Evolutionary conservation across 2,888 invertebrate species (phyloP).

Genomic region (Lucinisca nassula): DNA sequence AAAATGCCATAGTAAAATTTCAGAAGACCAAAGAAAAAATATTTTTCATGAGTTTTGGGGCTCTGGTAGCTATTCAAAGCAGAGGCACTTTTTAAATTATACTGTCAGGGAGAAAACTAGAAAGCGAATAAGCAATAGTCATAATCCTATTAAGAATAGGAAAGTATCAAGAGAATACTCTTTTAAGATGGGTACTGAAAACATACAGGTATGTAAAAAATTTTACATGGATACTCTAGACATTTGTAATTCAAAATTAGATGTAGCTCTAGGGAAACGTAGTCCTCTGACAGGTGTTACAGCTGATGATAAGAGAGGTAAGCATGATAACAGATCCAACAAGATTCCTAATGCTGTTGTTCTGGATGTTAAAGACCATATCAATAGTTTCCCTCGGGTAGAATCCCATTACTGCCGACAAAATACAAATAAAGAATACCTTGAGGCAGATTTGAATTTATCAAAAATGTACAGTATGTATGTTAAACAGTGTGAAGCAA

Average conservation of each 20-base stretch:
- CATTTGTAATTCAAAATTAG: slow-evolving; percentile 11
- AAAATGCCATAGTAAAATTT: no score
- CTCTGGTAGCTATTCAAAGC: no score
- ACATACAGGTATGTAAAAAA: slow-evolving; percentile 27
- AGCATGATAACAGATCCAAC: no score
- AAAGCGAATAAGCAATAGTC: no score
- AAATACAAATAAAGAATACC: slow-evolving; percentile 14
- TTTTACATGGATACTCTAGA: slow-evolving; percentile 26
- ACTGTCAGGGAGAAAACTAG: no score
- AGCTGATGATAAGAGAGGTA: slow-evolving; percentile 18
- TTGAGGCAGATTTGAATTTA: slow-evolving; percentile 13
- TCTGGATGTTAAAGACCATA: slow-evolving; percentile 21
- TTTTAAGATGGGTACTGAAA: neutral
- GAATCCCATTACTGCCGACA: slow-evolving; percentile 27
- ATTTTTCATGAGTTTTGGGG: no score
- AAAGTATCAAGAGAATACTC: no score
- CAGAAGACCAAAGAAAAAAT: no score
- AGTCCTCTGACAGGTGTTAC: neutral
- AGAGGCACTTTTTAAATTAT: no score
- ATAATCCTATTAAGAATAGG: no score
- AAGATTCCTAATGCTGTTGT: neutral
- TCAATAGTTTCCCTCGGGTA: slow-evolving; percentile 31
- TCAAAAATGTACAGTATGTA: slow-evolving; percentile 23
- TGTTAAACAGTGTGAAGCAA: slow-evolving; percentile 10
- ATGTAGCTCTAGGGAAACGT: neutral